phyloP scores from a whole-genome alignment of 2,113 vertebrate genomes.

The Hippolais icterina region DNA sequence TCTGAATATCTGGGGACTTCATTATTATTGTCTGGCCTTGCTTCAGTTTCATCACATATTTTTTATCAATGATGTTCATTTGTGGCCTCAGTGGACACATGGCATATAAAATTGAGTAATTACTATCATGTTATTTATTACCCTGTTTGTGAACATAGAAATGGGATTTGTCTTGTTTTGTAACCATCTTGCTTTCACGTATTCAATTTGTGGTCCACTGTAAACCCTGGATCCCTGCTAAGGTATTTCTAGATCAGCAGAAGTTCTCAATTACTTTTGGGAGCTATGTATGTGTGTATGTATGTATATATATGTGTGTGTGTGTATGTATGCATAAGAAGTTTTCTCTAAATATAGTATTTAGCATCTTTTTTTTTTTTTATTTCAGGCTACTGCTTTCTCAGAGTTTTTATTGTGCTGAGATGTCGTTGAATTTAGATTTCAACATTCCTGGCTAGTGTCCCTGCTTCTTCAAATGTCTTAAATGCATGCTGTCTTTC shows the following conservation, averaged over 20 bases:
- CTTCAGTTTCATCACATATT: neutral
- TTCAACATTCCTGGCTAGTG: neutral
- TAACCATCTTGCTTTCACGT: neutral
- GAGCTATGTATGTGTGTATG: fast-evolving
- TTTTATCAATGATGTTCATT: neutral
- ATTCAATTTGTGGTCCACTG: neutral
- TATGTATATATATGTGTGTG: neutral
- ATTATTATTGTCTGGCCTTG: neutral
- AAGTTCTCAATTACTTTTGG: neutral
- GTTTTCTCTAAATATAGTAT: neutral
- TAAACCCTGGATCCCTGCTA: neutral
- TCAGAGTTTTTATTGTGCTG: neutral
- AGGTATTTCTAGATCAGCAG: neutral
- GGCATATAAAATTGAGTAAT: neutral
- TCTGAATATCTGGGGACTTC: neutral
- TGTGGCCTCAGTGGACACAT: neutral
- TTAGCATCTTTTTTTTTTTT: neutral
- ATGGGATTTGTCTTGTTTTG: neutral
- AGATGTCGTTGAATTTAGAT: neutral
- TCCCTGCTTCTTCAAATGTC: neutral
- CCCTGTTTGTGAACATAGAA: neutral
- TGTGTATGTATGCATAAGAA: fast-evolving
- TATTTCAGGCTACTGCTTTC: neutral
- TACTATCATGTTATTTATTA: neutral
- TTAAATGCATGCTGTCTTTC: neutral